Evolutionary conservation across 1,140 invertebrate genomes (phyloP).

Genomic region (Eriosoma lanigerum): DNA sequence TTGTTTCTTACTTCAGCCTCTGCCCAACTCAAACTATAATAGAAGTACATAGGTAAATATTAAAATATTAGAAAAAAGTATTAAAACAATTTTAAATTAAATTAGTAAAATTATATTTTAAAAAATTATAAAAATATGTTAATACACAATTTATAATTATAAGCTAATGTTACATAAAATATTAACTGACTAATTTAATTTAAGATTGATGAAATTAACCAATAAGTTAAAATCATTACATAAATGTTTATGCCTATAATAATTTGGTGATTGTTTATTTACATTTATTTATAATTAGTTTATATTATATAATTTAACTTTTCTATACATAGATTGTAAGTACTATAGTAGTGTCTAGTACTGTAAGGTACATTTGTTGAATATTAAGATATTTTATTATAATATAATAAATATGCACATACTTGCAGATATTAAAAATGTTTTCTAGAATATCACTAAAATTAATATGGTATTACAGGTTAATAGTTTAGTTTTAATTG

Average conservation of each 20-base stretch:
- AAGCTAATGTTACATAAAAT: neutral
- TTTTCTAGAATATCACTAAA: neutral
- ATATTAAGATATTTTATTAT: no score
- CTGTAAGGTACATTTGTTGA: no score
- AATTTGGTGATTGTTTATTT: neutral
- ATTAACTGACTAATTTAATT: constrained; percentile 8
- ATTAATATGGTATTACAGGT: neutral
- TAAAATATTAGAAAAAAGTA: constrained; percentile 22
- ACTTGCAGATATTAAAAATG: no score
- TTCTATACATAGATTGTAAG: neutral
- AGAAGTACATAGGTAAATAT: constrained; percentile 14
- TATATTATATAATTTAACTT: neutral
- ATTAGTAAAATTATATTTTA: neutral
- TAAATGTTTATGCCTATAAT: neutral
- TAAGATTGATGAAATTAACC: neutral
- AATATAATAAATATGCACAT: no score
- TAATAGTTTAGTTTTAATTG: neutral
- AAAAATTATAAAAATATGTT: neutral
- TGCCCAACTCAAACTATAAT: constrained; percentile 16
- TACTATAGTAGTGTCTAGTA: no score
- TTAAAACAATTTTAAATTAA: neutral
- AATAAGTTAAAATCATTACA: neutral
- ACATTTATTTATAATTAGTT: neutral
- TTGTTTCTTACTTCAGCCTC: constrained; percentile 17
- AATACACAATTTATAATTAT: neutral